Conservation (phyloP, 2,888 invertebrate species). For the Eupsilia transversa region DNA sequence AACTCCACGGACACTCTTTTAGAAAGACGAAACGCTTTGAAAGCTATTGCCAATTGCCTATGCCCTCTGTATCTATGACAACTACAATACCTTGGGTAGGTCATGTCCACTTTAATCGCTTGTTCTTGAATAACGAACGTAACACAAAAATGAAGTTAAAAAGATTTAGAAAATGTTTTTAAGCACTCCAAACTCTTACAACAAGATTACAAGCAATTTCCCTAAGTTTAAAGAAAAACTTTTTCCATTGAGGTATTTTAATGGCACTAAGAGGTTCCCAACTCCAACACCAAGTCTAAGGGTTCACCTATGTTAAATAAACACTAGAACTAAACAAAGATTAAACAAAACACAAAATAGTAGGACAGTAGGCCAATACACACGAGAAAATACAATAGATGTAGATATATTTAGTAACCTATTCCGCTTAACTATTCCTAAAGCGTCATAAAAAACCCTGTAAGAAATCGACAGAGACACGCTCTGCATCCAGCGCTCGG, state of each 20-base stretch:
- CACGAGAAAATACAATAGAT: too few relatives aligned
- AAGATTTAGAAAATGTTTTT: not conserved
- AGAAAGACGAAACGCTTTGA: too few relatives aligned
- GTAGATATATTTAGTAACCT: too few relatives aligned
- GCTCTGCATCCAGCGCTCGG: too few relatives aligned
- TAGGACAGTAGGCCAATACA: not conserved
- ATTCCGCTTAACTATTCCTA: too few relatives aligned
- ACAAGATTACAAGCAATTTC: not conserved
- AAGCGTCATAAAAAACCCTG: too few relatives aligned
- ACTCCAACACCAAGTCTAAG: not conserved
- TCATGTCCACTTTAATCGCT: not conserved
- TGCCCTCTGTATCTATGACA: not conserved
- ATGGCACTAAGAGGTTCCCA: not conserved
- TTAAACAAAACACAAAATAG: not conserved
- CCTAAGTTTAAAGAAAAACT: not conserved
- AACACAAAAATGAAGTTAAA: not conserved
- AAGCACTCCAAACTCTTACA: not conserved
- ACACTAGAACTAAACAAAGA: constrained; percentile 9
- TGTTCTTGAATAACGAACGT: not conserved
- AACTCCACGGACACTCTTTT: too few relatives aligned
- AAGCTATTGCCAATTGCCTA: too few relatives aligned
- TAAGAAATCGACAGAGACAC: too few relatives aligned
- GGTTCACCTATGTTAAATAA: constrained; percentile 10
- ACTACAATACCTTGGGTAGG: not conserved
- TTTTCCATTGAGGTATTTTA: constrained; percentile 4